phyloP scores from a whole-genome alignment of 2,888 invertebrate species.

The Nemotelus pantherinus region DNA sequence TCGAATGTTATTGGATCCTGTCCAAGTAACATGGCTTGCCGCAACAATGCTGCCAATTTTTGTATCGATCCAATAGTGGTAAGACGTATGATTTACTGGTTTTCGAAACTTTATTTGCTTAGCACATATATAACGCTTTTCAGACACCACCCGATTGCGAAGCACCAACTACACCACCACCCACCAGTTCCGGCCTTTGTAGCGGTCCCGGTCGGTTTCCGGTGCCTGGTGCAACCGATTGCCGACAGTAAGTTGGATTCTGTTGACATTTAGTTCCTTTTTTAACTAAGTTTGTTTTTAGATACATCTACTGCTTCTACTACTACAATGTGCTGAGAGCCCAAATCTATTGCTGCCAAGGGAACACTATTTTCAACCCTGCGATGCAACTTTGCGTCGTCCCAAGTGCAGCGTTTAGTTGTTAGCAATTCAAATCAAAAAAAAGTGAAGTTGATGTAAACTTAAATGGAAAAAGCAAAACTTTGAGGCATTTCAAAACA shows the following conservation, averaged over 20 bases:
- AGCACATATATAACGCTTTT: neutral
- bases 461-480: no score
- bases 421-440: no score
- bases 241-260: constrained; percentile 1
- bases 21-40: neutral
- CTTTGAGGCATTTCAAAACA: no score
- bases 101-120: neutral
- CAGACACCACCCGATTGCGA: constrained; percentile 9
- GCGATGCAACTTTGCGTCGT: constrained; percentile 18
- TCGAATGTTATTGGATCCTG: neutral
- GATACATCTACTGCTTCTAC: constrained; percentile 30
- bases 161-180: neutral
- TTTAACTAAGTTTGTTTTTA: neutral
- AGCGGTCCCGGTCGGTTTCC: constrained; percentile 21
- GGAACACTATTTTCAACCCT: constrained; percentile 17
- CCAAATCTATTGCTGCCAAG: constrained; percentile 22
- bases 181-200: neutral
- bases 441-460: no score
- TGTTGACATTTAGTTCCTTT: neutral
- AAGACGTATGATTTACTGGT: neutral
- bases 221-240: neutral
- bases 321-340: neutral
- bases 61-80: constrained; percentile 15
- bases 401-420: neutral
- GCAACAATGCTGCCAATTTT: neutral